Percentiles rank a stretch among this genome's conserved stretches.
Evolutionary conservation across 1,140 invertebrate genomes (phyloP).

Genomic region (Cotesia vestalis): DNA sequence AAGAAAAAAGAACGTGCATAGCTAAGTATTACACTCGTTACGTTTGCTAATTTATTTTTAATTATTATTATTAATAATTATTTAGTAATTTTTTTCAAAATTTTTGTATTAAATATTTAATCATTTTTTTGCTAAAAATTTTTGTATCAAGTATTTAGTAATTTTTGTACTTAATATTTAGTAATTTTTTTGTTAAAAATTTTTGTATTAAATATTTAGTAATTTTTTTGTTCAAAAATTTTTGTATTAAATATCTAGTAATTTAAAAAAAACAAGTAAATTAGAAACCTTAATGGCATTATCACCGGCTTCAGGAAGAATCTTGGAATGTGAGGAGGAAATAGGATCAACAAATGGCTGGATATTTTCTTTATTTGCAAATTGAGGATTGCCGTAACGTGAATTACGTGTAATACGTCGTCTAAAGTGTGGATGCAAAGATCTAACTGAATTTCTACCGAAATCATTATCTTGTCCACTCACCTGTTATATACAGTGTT

Average conservation of each 20-base stretch:
- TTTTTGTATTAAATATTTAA: too few relatives aligned
- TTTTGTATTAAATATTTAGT: too few relatives aligned
- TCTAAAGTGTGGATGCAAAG: conserved; percentile 46
- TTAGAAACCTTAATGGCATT: conserved; percentile 42
- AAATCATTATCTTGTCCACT: conserved; percentile 7
- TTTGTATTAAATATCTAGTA: too few relatives aligned
- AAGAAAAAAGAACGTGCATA: conserved; percentile 61
- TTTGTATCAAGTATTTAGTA: too few relatives aligned
- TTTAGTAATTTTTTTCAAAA: too few relatives aligned
- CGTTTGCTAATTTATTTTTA: not conserved
- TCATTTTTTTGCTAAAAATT: too few relatives aligned
- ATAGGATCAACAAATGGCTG: conserved; percentile 29
- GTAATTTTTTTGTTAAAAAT: too few relatives aligned
- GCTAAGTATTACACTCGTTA: not conserved
- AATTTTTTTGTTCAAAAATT: too few relatives aligned
- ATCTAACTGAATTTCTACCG: conserved; percentile 11
- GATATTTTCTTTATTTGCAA: conserved; percentile 41
- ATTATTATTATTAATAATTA: not conserved
- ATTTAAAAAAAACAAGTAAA: too few relatives aligned
- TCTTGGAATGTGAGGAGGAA: conserved; percentile 34
- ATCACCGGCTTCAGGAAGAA: conserved; percentile 37
- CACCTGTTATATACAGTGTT: not conserved
- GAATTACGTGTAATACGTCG: conserved; percentile 44
- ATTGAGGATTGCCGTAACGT: conserved; percentile 41
- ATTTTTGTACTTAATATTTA: too few relatives aligned